Conservation (phyloP, 1,140 invertebrate species). For the Thereuonema tuberculata region DNA sequence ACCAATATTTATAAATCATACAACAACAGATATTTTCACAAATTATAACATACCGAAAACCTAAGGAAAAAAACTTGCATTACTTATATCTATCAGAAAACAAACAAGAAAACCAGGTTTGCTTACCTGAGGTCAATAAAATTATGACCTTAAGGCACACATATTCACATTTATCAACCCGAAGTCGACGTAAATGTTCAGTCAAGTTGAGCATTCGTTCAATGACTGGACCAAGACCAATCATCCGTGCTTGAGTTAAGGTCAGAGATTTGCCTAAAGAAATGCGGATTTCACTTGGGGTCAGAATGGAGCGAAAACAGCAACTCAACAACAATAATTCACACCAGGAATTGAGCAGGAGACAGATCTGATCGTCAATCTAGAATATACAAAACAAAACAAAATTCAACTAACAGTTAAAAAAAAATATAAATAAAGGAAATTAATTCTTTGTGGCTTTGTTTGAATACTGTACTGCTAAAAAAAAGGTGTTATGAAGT, state of each 20-base stretch:
- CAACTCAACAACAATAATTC: conserved; percentile 77
- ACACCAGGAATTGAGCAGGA: conserved; percentile 95
- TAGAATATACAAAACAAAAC: too few relatives aligned
- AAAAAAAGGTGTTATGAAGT: too few relatives aligned
- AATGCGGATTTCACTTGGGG: conserved; percentile 43
- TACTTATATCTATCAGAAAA: too few relatives aligned
- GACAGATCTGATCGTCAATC: conserved; percentile 92
- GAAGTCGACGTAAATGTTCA: conserved; percentile 70
- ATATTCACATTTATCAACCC: conserved; percentile 93
- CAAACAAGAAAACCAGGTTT: too few relatives aligned
- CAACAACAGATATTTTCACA: too few relatives aligned
- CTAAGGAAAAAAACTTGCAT: too few relatives aligned
- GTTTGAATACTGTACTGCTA: too few relatives aligned
- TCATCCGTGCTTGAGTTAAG: conserved; percentile 52
- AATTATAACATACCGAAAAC: too few relatives aligned
- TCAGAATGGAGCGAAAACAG: conserved; percentile 24
- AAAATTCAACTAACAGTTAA: too few relatives aligned
- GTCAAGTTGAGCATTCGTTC: conserved; percentile 89
- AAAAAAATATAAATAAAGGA: too few relatives aligned
- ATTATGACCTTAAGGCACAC: conserved; percentile 89
- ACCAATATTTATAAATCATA: too few relatives aligned
- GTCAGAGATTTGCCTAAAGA: conserved; percentile 53
- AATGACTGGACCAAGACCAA: conserved; percentile 63
- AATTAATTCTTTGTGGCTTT: too few relatives aligned
- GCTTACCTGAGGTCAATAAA: conserved; percentile 76